Evolutionary conservation across 2,797 vertebrate species (phyloP), one percentile per base, ranked within the genome.

Genomic region (Pseudochromis fuscus): DNA sequence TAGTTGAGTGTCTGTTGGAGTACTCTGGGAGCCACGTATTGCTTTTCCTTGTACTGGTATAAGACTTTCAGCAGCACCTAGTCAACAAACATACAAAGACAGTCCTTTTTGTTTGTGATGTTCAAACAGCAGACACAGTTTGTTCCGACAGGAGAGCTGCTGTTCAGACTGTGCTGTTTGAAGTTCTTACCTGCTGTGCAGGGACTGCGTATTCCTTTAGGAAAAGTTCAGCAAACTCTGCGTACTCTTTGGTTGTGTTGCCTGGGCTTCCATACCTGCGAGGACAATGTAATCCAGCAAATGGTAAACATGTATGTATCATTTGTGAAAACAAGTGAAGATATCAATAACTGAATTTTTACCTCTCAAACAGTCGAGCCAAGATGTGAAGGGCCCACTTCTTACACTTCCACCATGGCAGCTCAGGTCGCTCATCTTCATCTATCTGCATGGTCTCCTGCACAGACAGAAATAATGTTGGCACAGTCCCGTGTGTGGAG

Each of bases 341-440:
- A 5, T 0, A 33, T 19, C 3, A 57, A 21, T 3, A 21, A 1
- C 4, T 7, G 0, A 9, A 27, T 33, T 61, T 87, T 66, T 94
- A 97, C 98, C 98, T 97, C 91, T 99, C 98, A 90, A 99, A 99
- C 76, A 99, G 95, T 11, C 98, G 94, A 82, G 98, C 98, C 92
- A 99, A 93, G 85, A 99, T 99, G 94, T 99, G 98, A 85, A 99
- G 95, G 50, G 98, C 98, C 98, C 98, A 99, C 85, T 99, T 99
- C 90, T 99, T 99, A 92, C 97, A 99, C 87, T 99, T 99, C 97
- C 97, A 99, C 98, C 98, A 99, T 3, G 97, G 97, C 85, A 99
- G 94, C 86, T 99, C 97, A 7, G 97, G 96, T 72, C 97, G 93
- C 84, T 99, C 98, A 59, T 99, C 98, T 91, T 99, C 98, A 89